These are phyloP conservation scores for Tinea trinotella DNA, from an alignment of 2,888 invertebrate species.

Conservation along the genomic window DNA sequence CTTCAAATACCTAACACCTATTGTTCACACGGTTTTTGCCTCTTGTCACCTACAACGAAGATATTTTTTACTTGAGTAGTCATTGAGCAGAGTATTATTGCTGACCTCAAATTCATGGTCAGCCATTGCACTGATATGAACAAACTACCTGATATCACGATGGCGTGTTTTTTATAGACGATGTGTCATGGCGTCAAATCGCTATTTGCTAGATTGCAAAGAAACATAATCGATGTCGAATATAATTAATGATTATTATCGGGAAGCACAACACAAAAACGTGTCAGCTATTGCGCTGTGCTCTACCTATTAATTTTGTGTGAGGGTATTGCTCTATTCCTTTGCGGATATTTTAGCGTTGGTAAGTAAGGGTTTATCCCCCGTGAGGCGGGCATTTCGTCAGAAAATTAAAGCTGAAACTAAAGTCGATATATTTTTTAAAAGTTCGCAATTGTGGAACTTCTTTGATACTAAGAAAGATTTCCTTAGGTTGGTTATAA, in stretches of 20 bases:
- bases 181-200: constrained; percentile 28
- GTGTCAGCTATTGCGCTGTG: background rate
- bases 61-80: background rate
- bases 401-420: no score
- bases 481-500: no score
- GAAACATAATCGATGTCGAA: constrained; percentile 34
- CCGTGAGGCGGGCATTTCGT: no score
- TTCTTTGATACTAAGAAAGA: no score
- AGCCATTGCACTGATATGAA: constrained; percentile 32
- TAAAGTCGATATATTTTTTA: no score
- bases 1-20: background rate
- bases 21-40: constrained; percentile 4
- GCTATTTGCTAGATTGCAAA: constrained; percentile 31
- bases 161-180: constrained; percentile 35
- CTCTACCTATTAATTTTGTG: no score
- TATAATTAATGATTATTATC: constrained; percentile 56
- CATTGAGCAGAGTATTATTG: background rate
- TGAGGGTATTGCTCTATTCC: no score
- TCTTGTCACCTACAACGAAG: background rate
- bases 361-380: no score
- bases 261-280: constrained; percentile 32
- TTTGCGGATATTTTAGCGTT: no score
- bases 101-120: constrained; percentile 35
- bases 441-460: no score
- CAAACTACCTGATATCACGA: constrained; percentile 29